These are phyloP conservation scores for Pelosia muscerda DNA, from an alignment of 2,888 invertebrate species.

Conservation along the genomic window DNA sequence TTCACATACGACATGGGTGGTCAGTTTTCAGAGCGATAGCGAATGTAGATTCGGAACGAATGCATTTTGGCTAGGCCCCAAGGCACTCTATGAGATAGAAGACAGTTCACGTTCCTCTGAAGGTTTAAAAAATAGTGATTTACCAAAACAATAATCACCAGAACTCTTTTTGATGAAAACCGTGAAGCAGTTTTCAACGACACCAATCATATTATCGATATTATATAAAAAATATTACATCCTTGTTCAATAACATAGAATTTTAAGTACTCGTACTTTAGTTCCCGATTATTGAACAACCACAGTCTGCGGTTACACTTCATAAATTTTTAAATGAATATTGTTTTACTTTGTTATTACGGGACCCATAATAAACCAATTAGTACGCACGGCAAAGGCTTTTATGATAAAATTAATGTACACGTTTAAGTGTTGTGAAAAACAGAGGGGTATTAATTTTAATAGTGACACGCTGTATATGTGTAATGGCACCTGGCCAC, in stretches of 20 bases:
- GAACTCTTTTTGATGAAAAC: neutral
- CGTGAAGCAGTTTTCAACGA: neutral
- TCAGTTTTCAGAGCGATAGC: too few relatives aligned
- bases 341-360: conserved; percentile 60
- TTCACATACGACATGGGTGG: too few relatives aligned
- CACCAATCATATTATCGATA: neutral
- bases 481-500: conserved; percentile 68
- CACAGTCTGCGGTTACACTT: conserved; percentile 35
- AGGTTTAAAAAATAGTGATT: too few relatives aligned
- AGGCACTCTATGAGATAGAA: too few relatives aligned
- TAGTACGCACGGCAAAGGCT: conserved; percentile 67
- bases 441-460: conserved; percentile 77
- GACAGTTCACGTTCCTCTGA: too few relatives aligned
- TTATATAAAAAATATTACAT: neutral
- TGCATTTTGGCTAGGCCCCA: too few relatives aligned
- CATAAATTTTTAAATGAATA: conserved; percentile 56
- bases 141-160: too few relatives aligned
- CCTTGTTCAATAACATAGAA: conserved; percentile 5
- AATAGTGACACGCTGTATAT: conserved; percentile 66
- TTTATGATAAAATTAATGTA: conserved; percentile 75
- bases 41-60: too few relatives aligned
- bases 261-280: conserved; percentile 38
- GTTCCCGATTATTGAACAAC: conserved; percentile 21
- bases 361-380: conserved; percentile 63
- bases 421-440: conserved; percentile 69